Evolutionary conservation across 2,797 vertebrate genomes (phyloP), one percentile per base, ranked within the genome.

Genomic region (Avahi laniger): DNA sequence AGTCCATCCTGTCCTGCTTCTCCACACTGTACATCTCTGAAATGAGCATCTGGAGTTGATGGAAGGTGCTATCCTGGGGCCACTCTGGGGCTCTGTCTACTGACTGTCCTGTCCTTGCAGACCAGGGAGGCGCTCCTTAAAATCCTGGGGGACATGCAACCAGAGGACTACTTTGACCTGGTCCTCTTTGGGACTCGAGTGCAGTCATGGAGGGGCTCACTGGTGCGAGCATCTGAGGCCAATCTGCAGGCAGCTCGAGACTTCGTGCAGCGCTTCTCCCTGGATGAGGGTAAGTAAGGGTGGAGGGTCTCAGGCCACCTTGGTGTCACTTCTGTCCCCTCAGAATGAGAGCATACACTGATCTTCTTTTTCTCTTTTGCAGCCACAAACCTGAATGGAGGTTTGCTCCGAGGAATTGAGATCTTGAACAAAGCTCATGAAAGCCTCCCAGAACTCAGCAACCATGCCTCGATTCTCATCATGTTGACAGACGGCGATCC

Each of bases 401-500:
- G 99, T 6, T 98, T 99, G 97, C 81, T 99, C 87, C 95, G 69
- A 92, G 99, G 99, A 89, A 98, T 99, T 43, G 82, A 94, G 0
- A 98, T 99, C 98, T 97, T 99, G 96, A 99, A 99, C 41, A 93
- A 52, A 61, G 98, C 98, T 87, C 98, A 97, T 73, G 28, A 80
- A 89, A 61, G 82, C 33, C 91, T 98, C 48, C 94, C 84, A 20
- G 92, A 97, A 28, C 97, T 98, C 95, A 96, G 98, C 46, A 98
- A 98, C 33, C 98, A 98, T 8, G 98, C 98, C 8, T 98, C 99
- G 0, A 98, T 99, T 90, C 98, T 99, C 33, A 99, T 99, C 94
- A 99, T 99, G 94, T 98, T 99, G 96, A 99, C 99, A 7, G 99
- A 99, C 48, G 99, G 99, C 96, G 99, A 99, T 97, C 99, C 99